Evolutionary conservation across 2,113 vertebrate genomes (phyloP).

Genomic region (Poecilia latipinna): DNA sequence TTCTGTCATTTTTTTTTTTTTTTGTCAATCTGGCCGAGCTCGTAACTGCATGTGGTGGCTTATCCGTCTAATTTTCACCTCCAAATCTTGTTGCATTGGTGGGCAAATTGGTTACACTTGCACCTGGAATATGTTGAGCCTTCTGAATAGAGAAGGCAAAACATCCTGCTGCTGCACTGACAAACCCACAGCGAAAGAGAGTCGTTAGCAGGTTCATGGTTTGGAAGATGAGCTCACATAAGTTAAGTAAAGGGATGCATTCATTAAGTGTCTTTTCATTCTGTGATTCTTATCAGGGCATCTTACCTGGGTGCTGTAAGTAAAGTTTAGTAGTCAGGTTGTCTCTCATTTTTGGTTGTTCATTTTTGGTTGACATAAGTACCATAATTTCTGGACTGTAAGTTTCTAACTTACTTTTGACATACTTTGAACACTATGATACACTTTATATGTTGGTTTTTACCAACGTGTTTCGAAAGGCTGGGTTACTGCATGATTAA

Average conservation of each 20-base stretch:
- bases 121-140: constrained; percentile 39
- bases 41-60: constrained; percentile 16
- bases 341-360: no score
- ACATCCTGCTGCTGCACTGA: constrained; percentile 51
- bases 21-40: constrained; percentile 12
- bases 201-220: constrained; percentile 51
- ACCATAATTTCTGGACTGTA: no score
- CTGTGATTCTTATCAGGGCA: no score
- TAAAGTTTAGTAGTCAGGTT: not conserved
- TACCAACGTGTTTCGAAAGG: no score
- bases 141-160: constrained; percentile 28
- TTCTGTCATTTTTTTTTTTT: constrained; percentile 23
- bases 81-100: constrained; percentile 46
- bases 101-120: constrained; percentile 44
- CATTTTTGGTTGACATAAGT: no score
- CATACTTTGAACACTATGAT: no score
- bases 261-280: not conserved
- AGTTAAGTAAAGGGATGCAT: constrained; percentile 5
- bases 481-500: no score
- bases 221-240: constrained; percentile 30
- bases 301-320: not conserved
- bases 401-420: no score
- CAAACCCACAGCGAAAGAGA: constrained; percentile 25
- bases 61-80: constrained; percentile 26
- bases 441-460: no score